A percentile compares a stretch with the other conserved stretches of the same genome.
phyloP scores from a whole-genome alignment of 2,113 vertebrate species.

The Eclectus roratus region DNA sequence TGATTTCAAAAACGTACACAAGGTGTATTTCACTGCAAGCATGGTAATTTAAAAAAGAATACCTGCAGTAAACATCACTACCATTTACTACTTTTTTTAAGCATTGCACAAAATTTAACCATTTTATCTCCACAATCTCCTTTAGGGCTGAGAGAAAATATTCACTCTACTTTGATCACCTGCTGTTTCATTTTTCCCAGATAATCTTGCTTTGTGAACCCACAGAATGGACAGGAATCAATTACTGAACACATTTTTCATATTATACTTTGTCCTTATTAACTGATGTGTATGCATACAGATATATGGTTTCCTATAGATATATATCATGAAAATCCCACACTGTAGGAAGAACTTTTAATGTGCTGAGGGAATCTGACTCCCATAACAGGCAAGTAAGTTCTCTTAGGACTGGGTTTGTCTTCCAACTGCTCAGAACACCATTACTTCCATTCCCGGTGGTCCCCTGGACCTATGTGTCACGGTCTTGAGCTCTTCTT shows the following conservation, averaged over 20 bases:
- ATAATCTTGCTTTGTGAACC: neutral
- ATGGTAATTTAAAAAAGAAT: neutral
- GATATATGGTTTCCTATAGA: neutral
- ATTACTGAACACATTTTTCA: neutral
- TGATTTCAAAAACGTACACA: neutral
- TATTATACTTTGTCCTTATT: neutral
- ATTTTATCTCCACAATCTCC: neutral
- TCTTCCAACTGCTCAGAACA: neutral
- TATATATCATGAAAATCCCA: neutral
- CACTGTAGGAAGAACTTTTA: neutral
- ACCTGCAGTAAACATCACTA: neutral
- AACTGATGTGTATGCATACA: neutral
- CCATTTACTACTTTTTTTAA: neutral
- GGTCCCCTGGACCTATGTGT: neutral
- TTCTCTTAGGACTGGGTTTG: neutral
- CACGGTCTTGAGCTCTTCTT: neutral
- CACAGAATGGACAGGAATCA: neutral
- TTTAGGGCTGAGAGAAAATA: neutral
- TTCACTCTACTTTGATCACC: neutral
- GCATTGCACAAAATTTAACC: neutral
- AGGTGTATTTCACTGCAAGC: slow-evolving; percentile 29
- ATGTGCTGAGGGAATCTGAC: neutral
- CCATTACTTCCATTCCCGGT: neutral
- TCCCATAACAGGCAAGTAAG: neutral
- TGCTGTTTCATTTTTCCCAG: neutral